These are phyloP conservation scores for Coranthus polyacanthus DNA, from an alignment of 2,797 vertebrate genomes.

Conservation along the genomic window DNA sequence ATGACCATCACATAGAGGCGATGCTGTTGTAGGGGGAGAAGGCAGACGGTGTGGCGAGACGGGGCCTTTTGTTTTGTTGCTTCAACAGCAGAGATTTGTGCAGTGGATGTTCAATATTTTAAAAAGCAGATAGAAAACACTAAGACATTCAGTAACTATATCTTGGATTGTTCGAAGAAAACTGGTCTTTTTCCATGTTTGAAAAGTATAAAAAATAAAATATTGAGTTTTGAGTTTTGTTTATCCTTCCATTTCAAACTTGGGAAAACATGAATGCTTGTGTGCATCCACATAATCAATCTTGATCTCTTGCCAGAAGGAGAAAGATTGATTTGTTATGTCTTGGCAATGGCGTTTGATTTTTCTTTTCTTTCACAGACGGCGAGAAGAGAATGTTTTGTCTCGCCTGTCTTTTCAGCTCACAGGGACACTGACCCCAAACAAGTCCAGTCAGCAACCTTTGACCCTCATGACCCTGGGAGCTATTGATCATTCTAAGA, in stretches of 20 bases:
- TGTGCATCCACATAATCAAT: slow-evolving; percentile 66
- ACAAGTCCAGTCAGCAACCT: slow-evolving; percentile 69
- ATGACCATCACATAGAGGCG: no score
- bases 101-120: slow-evolving; percentile 3
- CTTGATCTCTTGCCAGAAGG: slow-evolving; percentile 49
- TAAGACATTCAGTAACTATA: slow-evolving; percentile 2
- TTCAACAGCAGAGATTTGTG: background rate
- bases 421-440: slow-evolving; percentile 58
- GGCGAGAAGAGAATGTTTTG: slow-evolving; percentile 63
- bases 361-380: slow-evolving; percentile 31
- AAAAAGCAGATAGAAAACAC: slow-evolving; percentile 6
- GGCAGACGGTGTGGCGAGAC: background rate
- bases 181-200: slow-evolving; percentile 9
- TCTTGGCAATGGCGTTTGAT: slow-evolving; percentile 49
- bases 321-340: slow-evolving; percentile 69
- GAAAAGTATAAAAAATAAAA: slow-evolving; percentile 13
- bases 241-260: slow-evolving; percentile 57
- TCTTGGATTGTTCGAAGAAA: background rate
- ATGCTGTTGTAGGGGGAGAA: background rate
- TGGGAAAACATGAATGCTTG: slow-evolving; percentile 45
- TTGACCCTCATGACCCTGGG: slow-evolving; percentile 47
- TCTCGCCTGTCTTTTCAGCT: slow-evolving; percentile 65
- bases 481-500: slow-evolving; percentile 59
- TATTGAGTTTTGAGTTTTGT: slow-evolving; percentile 54
- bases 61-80: slow-evolving; percentile 8